Percentiles rank a stretch among this genome's conserved stretches.
Conservation (phyloP, 2,113 vertebrate genomes). For the Nothobranchius furzeri region DNA sequence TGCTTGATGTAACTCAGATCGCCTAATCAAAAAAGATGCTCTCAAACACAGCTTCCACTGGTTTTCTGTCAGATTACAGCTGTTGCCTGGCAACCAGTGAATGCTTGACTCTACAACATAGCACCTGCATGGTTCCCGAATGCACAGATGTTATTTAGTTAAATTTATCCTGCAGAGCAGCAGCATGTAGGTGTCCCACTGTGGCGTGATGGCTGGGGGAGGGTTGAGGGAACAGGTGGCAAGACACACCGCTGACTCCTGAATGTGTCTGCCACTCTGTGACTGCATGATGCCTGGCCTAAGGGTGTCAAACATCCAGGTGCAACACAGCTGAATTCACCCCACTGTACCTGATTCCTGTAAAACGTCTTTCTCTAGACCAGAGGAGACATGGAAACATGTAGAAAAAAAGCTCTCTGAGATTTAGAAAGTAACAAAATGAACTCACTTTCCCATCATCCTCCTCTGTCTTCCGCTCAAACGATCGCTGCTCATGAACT, state of each 20-base stretch:
- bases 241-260: conserved; percentile 17
- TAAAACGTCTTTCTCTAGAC: not conserved
- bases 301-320: conserved; percentile 25
- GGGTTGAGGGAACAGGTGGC: conserved; percentile 24
- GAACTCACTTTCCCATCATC: conserved; percentile 89
- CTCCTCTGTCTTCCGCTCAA: conserved; percentile 85
- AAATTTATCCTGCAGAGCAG: conserved; percentile 32
- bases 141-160: conserved; percentile 1
- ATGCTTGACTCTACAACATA: conserved; percentile 2
- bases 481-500: conserved; percentile 83
- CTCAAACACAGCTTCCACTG: not conserved
- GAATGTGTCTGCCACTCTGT: conserved; percentile 48
- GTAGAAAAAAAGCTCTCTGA: conserved; percentile 10
- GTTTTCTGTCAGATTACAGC: not conserved
- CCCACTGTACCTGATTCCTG: conserved; percentile 17
- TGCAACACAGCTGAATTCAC: conserved; percentile 14
- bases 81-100: conserved; percentile 25
- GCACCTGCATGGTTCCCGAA: not conserved
- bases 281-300: conserved; percentile 38
- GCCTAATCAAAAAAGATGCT: conserved; percentile 6
- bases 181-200: conserved; percentile 37
- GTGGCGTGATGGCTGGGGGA: conserved; percentile 24
- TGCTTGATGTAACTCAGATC: too few species aligned
- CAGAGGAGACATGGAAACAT: not conserved
- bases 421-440: conserved; percentile 25